phyloP scores from a whole-genome alignment of 2,113 vertebrate species.

The Emydura subglobosa region DNA sequence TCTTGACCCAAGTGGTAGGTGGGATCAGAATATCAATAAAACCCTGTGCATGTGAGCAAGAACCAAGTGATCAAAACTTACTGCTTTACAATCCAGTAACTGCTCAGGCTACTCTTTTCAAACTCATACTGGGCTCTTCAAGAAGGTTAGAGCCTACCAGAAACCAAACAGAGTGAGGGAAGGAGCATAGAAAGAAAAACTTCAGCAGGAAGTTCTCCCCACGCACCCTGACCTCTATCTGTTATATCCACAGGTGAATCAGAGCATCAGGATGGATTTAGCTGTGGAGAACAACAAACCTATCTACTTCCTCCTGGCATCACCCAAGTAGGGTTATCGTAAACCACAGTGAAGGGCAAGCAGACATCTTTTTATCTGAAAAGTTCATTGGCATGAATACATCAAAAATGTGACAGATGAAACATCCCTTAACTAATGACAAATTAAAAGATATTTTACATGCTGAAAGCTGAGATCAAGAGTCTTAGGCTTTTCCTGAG shows the following conservation, averaged over 20 bases:
- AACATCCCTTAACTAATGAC: not conserved
- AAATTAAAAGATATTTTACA: not conserved
- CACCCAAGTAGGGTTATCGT: rapidly evolving
- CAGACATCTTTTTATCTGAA: not conserved
- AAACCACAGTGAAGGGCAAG: not conserved
- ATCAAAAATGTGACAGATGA: rapidly evolving
- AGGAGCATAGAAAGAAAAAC: not conserved
- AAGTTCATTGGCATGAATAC: rapidly evolving
- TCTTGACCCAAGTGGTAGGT: conserved; percentile 38
- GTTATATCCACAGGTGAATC: rapidly evolving
- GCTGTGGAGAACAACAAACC: rapidly evolving
- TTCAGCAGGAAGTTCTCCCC: not conserved
- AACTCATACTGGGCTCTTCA: not conserved
- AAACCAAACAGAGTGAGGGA: not conserved
- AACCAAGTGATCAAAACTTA: not conserved
- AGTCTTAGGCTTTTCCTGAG: not conserved
- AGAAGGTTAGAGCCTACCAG: not conserved
- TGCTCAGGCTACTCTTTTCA: conserved; percentile 2
- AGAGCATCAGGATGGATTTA: rapidly evolving
- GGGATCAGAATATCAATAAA: conserved; percentile 3
- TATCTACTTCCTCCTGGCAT: not conserved
- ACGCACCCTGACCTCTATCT: not conserved
- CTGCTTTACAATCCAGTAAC: not conserved
- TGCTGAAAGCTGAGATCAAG: not conserved
- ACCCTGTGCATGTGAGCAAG: not conserved